Base-by-base conservation (phyloP, 2,797 vertebrate genomes). In the Eupleurogrammus muticus region DNA sequence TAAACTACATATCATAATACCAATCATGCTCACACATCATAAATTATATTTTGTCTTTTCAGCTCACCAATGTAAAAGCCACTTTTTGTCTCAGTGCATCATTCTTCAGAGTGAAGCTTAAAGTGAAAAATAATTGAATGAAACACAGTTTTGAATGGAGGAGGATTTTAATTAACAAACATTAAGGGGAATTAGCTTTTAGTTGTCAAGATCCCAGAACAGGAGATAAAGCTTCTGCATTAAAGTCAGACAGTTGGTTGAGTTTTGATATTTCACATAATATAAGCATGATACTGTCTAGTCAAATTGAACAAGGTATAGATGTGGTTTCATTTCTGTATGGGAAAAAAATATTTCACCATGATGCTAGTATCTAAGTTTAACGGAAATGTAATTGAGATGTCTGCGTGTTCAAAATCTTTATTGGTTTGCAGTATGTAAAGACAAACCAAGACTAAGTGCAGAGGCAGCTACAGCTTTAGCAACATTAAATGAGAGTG, bases 401-500 rank as follows among this genome's bases (percentile, higher is more conserved):
- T 46, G n/a, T 50, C 49, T 28, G 19, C 0, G 4, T 50, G 40
- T 38, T 60, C 24, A 40, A 64, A 65, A 46, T 53, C 50, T 74
- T 40, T 67, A 57, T 49, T 34, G 5, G 4, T 14, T 38, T 54
- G 46, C 59, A 46, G 57, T 21, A 32, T 62, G 66, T 63, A 52
- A 65, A 66, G 42, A 13, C 24, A 0, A 55, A 66, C 14, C 11
- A 14, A 40, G 48, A 57, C 59, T 48, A 53, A 75, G 40, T 60
- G 52, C 63, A 16, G 3, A 7, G 56, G 52, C 52, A 6, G 24
- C 42, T 60, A 9, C 47, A 71, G 38, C 70, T 73, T 71, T 46
- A 65, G 53, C 17, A 66, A 68, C 53, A 66, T 77, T 35, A 85
- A 80, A 79, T 54, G 19, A 83, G 67, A 75, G 75, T 65, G 73